Evolutionary conservation across 2,113 vertebrate species (phyloP).

Genomic region (Takifugu flavidus): DNA sequence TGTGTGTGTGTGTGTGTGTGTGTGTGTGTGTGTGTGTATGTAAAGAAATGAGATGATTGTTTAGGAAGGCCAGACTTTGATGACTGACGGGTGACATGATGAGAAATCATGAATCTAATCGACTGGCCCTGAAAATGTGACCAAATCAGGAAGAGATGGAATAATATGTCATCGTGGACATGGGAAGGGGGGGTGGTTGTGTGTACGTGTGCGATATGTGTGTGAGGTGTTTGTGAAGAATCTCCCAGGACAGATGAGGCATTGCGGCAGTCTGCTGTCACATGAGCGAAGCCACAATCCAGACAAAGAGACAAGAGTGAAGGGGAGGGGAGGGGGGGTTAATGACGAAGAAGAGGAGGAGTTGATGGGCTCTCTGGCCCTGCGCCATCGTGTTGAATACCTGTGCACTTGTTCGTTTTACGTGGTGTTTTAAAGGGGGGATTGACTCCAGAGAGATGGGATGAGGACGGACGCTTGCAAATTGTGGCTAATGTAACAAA

Average conservation of each 20-base stretch:
- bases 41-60: constrained; percentile 38
- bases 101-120: constrained; percentile 38
- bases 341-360: constrained; percentile 28
- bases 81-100: constrained; percentile 26
- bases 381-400: constrained; percentile 49
- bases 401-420: constrained; percentile 44
- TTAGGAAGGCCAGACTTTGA: constrained; percentile 23
- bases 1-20: not conserved
- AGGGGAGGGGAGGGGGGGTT: constrained; percentile 34
- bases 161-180: constrained; percentile 49
- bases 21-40: constrained; percentile 9
- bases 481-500: no score
- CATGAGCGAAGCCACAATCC: constrained; percentile 62
- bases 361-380: constrained; percentile 31
- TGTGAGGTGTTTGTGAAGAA: constrained; percentile 62
- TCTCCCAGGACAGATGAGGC: constrained; percentile 68
- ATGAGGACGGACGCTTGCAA: not conserved
- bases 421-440: constrained; percentile 17
- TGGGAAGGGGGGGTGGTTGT: constrained; percentile 1
- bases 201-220: not conserved
- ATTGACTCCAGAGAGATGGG: constrained; percentile 4
- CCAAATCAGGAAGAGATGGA: constrained; percentile 27
- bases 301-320: constrained; percentile 62
- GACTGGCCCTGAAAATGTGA: constrained; percentile 45
- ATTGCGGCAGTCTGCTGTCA: constrained; percentile 69